Conservation (phyloP, 2,797 vertebrate genomes). For the Lagorchestes hirsutus region DNA sequence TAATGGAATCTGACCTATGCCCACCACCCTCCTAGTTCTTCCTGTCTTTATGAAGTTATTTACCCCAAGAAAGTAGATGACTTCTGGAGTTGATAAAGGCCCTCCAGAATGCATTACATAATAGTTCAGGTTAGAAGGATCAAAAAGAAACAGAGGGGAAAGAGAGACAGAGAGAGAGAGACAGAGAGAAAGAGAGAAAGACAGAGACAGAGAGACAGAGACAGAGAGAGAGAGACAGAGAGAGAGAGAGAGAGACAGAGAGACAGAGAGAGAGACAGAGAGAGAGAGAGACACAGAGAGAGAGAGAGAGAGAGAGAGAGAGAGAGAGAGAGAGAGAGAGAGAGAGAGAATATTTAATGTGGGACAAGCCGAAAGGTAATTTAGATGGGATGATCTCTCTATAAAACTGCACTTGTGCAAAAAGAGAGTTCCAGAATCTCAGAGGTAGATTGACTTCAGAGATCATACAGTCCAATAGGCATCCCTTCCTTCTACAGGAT, state of each 20-base stretch:
- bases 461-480: not conserved
- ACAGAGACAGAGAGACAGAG: no score
- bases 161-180: not conserved
- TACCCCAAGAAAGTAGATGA: not conserved
- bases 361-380: not conserved
- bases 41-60: slow-evolving; percentile 4
- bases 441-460: not conserved
- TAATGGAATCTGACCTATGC: not conserved
- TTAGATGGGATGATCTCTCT: not conserved
- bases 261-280: no score
- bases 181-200: no score
- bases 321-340: not conserved
- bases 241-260: no score
- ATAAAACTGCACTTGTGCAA: not conserved
- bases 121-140: not conserved
- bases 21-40: not conserved
- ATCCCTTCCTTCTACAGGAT: not conserved
- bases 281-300: no score
- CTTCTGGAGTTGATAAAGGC: not conserved
- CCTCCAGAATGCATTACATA: not conserved
- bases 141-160: not conserved
- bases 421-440: not conserved
- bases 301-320: no score
- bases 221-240: no score
- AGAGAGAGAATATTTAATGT: not conserved